A percentile compares a stretch with the other conserved stretches of the same genome.
phyloP scores from a whole-genome alignment of 2,888 invertebrate species.

The Melinopterus prodromus region DNA sequence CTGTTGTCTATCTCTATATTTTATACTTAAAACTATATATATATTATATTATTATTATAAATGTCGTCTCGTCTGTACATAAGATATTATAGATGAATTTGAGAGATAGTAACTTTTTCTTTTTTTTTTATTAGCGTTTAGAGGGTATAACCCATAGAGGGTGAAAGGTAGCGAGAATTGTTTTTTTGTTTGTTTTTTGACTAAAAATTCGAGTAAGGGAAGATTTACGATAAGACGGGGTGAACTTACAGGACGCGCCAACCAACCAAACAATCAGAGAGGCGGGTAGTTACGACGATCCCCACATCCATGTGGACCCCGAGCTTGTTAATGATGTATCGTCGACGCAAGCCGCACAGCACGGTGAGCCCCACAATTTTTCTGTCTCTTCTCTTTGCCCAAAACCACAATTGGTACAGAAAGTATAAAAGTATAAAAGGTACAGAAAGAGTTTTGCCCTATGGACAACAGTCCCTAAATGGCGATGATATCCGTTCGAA shows the following conservation, averaged over 20 bases:
- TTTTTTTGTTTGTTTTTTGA: background rate
- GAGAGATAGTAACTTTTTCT: background rate
- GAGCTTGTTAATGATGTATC: slow-evolving; percentile 52
- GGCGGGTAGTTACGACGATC: slow-evolving; percentile 55
- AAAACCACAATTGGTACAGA: slow-evolving; percentile 9
- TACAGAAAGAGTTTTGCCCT: background rate
- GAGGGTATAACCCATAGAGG: background rate
- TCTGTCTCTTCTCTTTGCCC: slow-evolving; percentile 10
- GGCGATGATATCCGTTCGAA: no score
- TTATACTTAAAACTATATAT: background rate
- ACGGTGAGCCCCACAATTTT: slow-evolving; percentile 56
- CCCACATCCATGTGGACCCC: slow-evolving; percentile 52
- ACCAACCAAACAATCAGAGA: slow-evolving; percentile 60
- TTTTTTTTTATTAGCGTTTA: background rate
- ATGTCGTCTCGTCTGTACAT: background rate
- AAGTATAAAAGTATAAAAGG: no score
- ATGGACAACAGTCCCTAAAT: no score
- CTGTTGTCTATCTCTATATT: no score
- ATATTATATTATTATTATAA: background rate
- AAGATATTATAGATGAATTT: background rate
- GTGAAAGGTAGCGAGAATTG: background rate
- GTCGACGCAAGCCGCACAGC: slow-evolving; percentile 48
- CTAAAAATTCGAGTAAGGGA: background rate
- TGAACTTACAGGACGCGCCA: slow-evolving; percentile 59
- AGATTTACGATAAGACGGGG: slow-evolving; percentile 49